Evolutionary conservation across 2,113 vertebrate species (phyloP), one percentile per base, ranked within the genome.

Genomic region (Scatophagus argus): DNA sequence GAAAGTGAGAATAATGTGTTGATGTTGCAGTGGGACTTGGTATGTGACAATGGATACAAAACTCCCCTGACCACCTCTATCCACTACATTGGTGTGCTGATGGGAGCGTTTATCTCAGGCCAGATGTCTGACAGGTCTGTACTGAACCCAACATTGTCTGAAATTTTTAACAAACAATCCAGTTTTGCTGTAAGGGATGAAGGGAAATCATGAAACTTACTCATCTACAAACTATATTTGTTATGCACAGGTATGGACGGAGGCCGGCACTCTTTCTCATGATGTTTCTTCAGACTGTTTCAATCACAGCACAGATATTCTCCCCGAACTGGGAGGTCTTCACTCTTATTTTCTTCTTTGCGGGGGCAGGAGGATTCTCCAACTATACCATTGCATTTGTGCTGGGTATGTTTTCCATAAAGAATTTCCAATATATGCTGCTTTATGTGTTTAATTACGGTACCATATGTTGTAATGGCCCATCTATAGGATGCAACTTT

Each of bases 301-400:
- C 96, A 70, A 93, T 95, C 81, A 92, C 96, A 65, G 17, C 95
- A 0, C 97, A 98, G 92, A 82, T 97, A 70, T 97, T 98, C 92
- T 97, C 96, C 2, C 94, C 90, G 9, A 97, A 64, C 93, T 98
- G 95, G 92, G 96, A 97, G 87, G 92, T 96, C 93, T 98, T 97
- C 84, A 83, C 91, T 0, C 38, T 95, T 21, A 89, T 96, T 32
- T 97, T 95, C 83, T 63, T 96, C 83, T 83, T 97, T 8, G 95
- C 94, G 0, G 97, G 97, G 73, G 93, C 96, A 81, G 96, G 97
- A 14, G 94, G 95, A 81, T 96, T 95, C 67, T 98, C 97, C 51
- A 98, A 98, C 93, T 97, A 96, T 21, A 94, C 96, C 83, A 92
- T 96, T 75, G 97, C 96, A 0, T 98, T 96, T 93, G 96, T 98